Percentiles rank a stretch among this genome's conserved stretches.
Evolutionary conservation across 2,888 invertebrate genomes (phyloP).

Genomic region (Nephrotoma flavescens): DNA sequence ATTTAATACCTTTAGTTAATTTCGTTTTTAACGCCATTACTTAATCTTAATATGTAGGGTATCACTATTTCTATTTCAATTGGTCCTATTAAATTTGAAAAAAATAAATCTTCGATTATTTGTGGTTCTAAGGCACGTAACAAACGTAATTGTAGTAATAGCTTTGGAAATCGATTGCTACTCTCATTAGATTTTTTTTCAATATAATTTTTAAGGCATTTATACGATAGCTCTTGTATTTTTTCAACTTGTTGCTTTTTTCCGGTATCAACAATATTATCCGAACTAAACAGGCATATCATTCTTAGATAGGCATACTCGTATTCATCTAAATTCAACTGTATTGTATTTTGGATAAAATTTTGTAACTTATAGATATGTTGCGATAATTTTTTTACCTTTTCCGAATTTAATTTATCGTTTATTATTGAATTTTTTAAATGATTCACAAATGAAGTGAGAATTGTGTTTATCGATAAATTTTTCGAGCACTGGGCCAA

Average conservation of each 20-base stretch:
- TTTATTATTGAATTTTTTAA: conserved; percentile 33
- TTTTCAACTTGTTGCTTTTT: conserved; percentile 38
- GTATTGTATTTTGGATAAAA: conserved; percentile 58
- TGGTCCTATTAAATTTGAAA: conserved; percentile 78
- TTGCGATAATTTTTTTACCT: conserved; percentile 60
- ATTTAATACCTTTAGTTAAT: background rate
- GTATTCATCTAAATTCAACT: conserved; percentile 59
- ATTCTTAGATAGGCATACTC: conserved; percentile 83
- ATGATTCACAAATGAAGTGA: conserved; percentile 69
- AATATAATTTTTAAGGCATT: conserved; percentile 31
- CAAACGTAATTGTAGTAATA: conserved; percentile 45
- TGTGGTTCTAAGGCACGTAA: conserved; percentile 56
- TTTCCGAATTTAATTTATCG: conserved; percentile 61
- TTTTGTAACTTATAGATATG: conserved; percentile 72
- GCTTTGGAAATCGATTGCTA: conserved; percentile 37
- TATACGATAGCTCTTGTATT: conserved; percentile 45
- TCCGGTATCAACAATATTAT: conserved; percentile 39
- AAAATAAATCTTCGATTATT: conserved; percentile 81
- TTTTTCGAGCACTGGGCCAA: conserved; percentile 73
- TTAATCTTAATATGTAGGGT: conserved; percentile 65
- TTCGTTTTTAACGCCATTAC: conserved; percentile 16
- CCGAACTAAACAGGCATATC: conserved; percentile 67
- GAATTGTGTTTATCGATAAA: conserved; percentile 62
- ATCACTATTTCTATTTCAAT: conserved; percentile 92
- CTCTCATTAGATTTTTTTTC: background rate